Percentiles rank a stretch among this genome's conserved stretches.
These are phyloP conservation scores for Varanus salvator DNA, from an alignment of 2,113 vertebrate genomes.

Conservation along the genomic window DNA sequence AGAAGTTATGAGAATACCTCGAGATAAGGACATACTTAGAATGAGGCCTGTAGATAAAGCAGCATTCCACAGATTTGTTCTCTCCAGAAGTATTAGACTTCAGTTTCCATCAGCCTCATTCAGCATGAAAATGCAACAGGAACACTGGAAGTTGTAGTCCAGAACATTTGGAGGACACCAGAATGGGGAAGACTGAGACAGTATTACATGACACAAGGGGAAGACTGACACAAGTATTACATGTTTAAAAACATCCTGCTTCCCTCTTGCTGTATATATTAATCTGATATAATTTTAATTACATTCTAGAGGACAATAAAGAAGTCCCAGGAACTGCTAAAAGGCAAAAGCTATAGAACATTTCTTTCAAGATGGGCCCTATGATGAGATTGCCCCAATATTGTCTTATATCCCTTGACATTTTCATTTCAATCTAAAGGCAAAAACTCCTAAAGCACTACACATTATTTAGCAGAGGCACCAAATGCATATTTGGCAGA, in stretches of 20 bases:
- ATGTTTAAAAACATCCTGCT: background rate
- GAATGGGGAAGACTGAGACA: too few species aligned
- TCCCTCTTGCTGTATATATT: background rate
- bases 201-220: too few species aligned
- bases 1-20: background rate
- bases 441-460: background rate
- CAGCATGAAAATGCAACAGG: too few species aligned
- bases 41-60: too few species aligned
- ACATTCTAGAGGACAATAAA: background rate
- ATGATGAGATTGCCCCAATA: background rate
- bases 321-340: background rate
- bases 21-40: too few species aligned
- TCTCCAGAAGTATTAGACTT: too few species aligned
- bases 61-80: too few species aligned
- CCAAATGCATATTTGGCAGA: background rate
- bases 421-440: background rate
- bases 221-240: background rate
- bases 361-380: too few species aligned
- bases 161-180: too few species aligned
- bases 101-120: too few species aligned
- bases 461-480: background rate
- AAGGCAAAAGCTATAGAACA: background rate
- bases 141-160: too few species aligned
- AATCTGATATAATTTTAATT: background rate
- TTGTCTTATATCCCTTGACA: background rate